A percentile compares a stretch with the other conserved stretches of the same genome.
These are phyloP conservation scores for Rattus rattus DNA, from an alignment of 2,113 vertebrate species.

Conservation along the genomic window DNA sequence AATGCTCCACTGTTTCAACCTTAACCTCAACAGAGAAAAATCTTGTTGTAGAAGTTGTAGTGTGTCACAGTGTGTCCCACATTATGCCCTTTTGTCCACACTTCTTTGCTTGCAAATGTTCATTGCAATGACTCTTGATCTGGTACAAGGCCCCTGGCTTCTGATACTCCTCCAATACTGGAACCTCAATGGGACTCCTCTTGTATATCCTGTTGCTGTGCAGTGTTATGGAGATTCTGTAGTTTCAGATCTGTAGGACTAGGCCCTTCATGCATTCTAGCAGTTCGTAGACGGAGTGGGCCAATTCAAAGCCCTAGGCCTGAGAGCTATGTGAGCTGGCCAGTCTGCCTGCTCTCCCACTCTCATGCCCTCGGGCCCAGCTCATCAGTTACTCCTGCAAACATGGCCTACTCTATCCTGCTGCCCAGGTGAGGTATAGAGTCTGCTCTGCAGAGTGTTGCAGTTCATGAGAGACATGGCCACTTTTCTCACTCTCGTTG, in stretches of 20 bases:
- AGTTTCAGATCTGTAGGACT: background rate
- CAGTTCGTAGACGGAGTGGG: background rate
- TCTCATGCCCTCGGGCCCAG: background rate
- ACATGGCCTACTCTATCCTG: background rate
- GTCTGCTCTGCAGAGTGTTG: background rate
- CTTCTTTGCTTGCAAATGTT: background rate
- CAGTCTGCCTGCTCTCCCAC: background rate
- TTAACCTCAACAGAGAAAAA: background rate
- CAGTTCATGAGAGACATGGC: background rate
- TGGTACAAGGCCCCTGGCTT: background rate
- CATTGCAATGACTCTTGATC: background rate
- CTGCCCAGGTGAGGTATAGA: background rate
- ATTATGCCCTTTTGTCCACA: background rate
- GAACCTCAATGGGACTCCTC: background rate
- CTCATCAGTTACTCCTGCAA: background rate
- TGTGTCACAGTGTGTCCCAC: background rate
- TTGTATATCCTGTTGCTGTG: background rate
- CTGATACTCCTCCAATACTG: background rate
- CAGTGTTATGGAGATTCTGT: background rate
- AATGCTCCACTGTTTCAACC: background rate
- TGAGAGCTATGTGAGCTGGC: background rate
- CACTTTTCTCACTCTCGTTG: background rate
- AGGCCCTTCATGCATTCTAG: background rate
- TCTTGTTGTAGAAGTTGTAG: background rate
- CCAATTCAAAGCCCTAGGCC: background rate